Evolutionary conservation across 92 coral and sea anemone species (phyloP).

Genomic region (Epizoanthus scotinus): DNA sequence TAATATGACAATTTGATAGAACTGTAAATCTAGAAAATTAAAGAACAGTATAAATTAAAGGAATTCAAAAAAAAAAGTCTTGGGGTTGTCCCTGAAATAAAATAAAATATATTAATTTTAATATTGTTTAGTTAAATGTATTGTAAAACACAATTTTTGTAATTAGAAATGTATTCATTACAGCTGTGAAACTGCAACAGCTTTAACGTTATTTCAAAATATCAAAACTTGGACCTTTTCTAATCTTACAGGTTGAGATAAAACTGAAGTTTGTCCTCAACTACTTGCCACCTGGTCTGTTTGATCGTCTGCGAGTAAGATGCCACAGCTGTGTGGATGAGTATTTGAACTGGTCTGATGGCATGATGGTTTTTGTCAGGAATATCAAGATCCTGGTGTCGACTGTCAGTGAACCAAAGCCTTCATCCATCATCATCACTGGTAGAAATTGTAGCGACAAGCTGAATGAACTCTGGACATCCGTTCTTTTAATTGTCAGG

Average conservation of each 20-base stretch:
- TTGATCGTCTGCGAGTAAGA: slow-evolving; percentile 86
- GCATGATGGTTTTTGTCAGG: slow-evolving; percentile 59
- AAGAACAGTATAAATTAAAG: too few relatives aligned
- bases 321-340: slow-evolving; percentile 68
- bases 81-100: too few relatives aligned
- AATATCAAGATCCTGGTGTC: slow-evolving; percentile 47
- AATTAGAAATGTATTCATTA: too few relatives aligned
- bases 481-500: slow-evolving; percentile 67
- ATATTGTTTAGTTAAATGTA: too few relatives aligned
- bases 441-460: slow-evolving; percentile 59
- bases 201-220: too few relatives aligned
- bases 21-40: too few relatives aligned
- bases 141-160: too few relatives aligned
- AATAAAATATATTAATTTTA: too few relatives aligned
- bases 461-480: slow-evolving; percentile 66
- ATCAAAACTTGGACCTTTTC: too few relatives aligned
- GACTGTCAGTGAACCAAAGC: slow-evolving; percentile 41
- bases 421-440: slow-evolving; percentile 61
- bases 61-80: too few relatives aligned
- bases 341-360: slow-evolving; percentile 73
- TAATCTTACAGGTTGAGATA: slow-evolving; percentile 25
- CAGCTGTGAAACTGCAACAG: too few relatives aligned
- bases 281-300: slow-evolving; percentile 81
- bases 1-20: too few relatives aligned
- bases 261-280: slow-evolving; percentile 46